phyloP scores from a whole-genome alignment of 2,113 vertebrate species.

The Monarcha castaneiventris region DNA sequence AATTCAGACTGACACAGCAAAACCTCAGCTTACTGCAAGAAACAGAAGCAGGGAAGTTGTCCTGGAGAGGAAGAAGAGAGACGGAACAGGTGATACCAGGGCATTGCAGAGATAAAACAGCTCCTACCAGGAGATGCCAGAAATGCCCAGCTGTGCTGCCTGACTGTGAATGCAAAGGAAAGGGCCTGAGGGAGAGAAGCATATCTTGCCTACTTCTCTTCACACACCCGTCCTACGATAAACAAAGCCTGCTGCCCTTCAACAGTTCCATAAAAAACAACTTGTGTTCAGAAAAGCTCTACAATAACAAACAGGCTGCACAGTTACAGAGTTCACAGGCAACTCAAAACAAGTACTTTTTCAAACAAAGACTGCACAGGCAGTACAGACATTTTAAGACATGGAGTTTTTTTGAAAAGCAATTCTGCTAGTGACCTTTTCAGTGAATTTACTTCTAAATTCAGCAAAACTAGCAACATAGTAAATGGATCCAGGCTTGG shows the following conservation, averaged over 20 bases:
- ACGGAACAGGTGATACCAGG: background rate
- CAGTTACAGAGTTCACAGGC: background rate
- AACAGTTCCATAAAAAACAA: background rate
- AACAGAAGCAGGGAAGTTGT: background rate
- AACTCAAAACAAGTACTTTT: slow-evolving; percentile 4
- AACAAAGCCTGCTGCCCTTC: slow-evolving; percentile 1
- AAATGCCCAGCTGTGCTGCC: background rate
- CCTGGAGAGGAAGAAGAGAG: background rate
- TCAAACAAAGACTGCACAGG: background rate
- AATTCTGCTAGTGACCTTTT: slow-evolving; percentile 27
- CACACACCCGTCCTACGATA: background rate
- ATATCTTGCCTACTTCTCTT: background rate
- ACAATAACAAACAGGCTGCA: background rate
- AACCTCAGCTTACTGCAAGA: background rate
- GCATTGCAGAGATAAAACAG: background rate
- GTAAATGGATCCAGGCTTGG: background rate
- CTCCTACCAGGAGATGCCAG: background rate
- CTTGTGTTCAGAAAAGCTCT: background rate
- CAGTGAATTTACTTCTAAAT: slow-evolving; percentile 6
- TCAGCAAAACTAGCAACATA: background rate
- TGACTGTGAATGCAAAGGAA: background rate
- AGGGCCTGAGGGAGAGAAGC: background rate
- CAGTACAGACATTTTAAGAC: slow-evolving; percentile 1
- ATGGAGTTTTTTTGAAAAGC: background rate
- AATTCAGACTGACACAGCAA: background rate